Conservation (phyloP, 2,113 vertebrate genomes). For the Erythrocercus mccallii region DNA sequence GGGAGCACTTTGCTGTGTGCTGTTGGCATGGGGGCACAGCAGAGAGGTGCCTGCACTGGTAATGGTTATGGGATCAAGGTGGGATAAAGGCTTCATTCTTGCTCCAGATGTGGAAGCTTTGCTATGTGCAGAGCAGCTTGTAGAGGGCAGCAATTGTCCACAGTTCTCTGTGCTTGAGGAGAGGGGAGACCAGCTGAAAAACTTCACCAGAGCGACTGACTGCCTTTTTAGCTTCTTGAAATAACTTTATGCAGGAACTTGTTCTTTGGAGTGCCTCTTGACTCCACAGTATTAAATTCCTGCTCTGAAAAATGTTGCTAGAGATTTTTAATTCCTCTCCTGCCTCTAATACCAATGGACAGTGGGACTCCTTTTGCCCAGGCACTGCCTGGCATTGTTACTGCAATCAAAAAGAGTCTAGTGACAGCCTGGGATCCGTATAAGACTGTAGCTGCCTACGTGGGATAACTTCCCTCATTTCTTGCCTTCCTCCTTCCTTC, state of each 20-base stretch:
- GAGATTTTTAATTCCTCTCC: background rate
- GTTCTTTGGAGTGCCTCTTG: conserved; percentile 20
- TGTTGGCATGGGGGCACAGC: background rate
- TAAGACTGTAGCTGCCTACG: background rate
- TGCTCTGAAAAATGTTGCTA: background rate
- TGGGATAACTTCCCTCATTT: background rate
- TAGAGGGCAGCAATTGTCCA: conserved; percentile 75
- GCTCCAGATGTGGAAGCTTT: background rate
- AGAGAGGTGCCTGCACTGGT: conserved; percentile 3
- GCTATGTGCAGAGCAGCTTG: conserved; percentile 45
- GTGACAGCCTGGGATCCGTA: background rate
- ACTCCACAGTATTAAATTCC: background rate
- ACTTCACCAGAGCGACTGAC: background rate
- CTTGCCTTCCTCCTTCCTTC: background rate
- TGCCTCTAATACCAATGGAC: background rate
- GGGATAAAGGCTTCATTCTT: conserved; percentile 43
- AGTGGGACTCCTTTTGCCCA: background rate
- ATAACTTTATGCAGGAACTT: background rate
- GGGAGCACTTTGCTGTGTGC: conserved; percentile 14
- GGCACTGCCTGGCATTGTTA: background rate
- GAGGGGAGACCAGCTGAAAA: background rate
- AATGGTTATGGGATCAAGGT: background rate
- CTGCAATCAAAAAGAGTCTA: background rate
- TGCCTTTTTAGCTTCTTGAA: background rate
- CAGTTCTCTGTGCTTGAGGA: background rate